Evolutionary conservation across 2,113 vertebrate genomes (phyloP).

Genomic region (Microcebus lehilahytsara): DNA sequence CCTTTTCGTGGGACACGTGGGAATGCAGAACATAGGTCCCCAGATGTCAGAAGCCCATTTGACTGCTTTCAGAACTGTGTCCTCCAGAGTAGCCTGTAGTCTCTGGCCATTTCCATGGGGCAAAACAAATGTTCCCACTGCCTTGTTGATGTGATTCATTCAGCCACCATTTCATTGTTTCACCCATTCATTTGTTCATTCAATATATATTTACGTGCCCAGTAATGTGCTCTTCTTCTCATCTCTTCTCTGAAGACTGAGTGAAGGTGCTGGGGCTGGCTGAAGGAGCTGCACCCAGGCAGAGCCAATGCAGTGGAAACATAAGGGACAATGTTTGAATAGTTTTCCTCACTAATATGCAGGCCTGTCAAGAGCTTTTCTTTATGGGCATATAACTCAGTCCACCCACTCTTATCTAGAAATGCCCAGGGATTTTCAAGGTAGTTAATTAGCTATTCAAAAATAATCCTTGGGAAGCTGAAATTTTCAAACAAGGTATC

Average conservation of each 20-base stretch:
- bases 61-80: not conserved
- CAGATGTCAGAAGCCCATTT: not conserved
- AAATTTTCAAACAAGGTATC: slow-evolving; percentile 42
- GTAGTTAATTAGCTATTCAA: slow-evolving; percentile 53
- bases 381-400: not conserved
- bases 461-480: slow-evolving; percentile 37
- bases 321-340: not conserved
- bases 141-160: not conserved
- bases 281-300: not conserved
- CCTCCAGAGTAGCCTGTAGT: not conserved
- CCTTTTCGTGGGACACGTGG: not conserved
- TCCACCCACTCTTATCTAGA: slow-evolving; percentile 36
- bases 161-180: not conserved
- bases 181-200: not conserved
- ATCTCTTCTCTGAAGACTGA: not conserved
- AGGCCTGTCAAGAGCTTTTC: not conserved
- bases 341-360: not conserved
- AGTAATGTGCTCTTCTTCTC: not conserved
- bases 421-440: not conserved
- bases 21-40: not conserved
- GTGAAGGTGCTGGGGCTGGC: not conserved
- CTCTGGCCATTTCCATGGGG: not conserved
- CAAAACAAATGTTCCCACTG: not conserved
- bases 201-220: not conserved
- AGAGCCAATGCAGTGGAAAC: not conserved